A percentile compares a stretch with the other conserved stretches of the same genome.
Evolutionary conservation across 1,140 invertebrate species (phyloP).

Genomic region (Pseudomyrmex cubaensis): DNA sequence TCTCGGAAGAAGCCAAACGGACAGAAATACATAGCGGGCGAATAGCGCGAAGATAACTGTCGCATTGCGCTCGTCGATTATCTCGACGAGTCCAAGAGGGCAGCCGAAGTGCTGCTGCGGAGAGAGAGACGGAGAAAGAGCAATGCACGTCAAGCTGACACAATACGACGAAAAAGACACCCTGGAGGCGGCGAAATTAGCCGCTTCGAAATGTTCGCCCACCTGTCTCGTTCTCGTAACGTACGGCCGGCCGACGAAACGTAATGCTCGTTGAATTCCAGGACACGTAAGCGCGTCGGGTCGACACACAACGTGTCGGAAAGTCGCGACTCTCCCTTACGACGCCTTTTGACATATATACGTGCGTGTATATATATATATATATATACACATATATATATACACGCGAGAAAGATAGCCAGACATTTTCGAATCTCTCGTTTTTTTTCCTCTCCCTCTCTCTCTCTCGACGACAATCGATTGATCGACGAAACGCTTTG

Average conservation of each 20-base stretch:
- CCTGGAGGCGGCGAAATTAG: conserved; percentile 37
- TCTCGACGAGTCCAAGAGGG: conserved; percentile 52
- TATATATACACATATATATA: no score
- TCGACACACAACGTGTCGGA: not conserved
- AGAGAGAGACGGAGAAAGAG: not conserved
- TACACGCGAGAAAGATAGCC: no score
- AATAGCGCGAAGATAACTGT: conserved; percentile 33
- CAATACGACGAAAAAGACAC: not conserved
- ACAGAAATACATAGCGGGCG: not conserved
- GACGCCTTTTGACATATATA: no score
- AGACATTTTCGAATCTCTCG: not conserved
- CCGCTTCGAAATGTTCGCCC: conserved; percentile 16
- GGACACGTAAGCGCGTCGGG: conserved; percentile 1
- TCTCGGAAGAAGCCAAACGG: conserved; percentile 35
- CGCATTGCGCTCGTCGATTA: conserved; percentile 48
- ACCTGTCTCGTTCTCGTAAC: conserved; percentile 40
- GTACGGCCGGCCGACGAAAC: conserved; percentile 2
- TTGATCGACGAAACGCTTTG: conserved; percentile 39
- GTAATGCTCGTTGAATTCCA: not conserved
- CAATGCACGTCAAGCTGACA: conserved; percentile 7
- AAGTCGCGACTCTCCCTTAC: no score
- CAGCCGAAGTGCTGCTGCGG: not conserved
- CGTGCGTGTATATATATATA: no score
- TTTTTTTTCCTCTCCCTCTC: not conserved
- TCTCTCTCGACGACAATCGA: conserved; percentile 4